These are phyloP conservation scores for Hetaerina titia DNA, from an alignment of 2,888 invertebrate genomes.

Conservation along the genomic window DNA sequence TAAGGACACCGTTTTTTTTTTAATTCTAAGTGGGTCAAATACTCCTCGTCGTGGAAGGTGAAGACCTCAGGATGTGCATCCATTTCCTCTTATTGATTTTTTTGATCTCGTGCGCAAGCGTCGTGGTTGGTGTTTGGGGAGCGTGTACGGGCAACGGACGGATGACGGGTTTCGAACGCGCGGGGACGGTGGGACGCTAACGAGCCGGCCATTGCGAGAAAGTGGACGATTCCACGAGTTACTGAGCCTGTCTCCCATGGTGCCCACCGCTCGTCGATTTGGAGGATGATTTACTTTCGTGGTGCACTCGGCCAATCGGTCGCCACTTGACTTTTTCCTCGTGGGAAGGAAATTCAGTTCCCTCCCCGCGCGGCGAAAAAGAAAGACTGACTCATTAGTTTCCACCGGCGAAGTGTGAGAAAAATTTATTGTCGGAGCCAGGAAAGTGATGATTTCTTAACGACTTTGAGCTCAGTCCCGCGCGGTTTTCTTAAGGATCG, in stretches of 20 bases:
- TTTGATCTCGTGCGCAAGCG: no score
- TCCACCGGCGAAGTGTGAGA: conserved; percentile 13
- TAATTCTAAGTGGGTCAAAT: background rate
- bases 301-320: background rate
- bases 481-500: background rate
- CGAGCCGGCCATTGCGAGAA: background rate
- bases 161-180: background rate
- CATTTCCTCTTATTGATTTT: background rate
- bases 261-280: background rate
- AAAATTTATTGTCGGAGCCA: conserved; percentile 12
- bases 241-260: background rate
- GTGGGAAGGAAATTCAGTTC: background rate
- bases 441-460: conserved; percentile 35
- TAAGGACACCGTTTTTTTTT: background rate
- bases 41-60: background rate
- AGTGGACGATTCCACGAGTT: background rate
- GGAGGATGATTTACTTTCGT: conserved; percentile 6
- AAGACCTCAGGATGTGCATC: background rate
- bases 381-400: conserved; percentile 3
- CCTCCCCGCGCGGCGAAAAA: background rate
- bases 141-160: no score
- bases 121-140: no score
- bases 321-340: background rate
- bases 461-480: conserved; percentile 11
- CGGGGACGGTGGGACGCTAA: background rate